Evolutionary conservation across 1,140 invertebrate species (phyloP).

Genomic region (Araneus ventricosus): DNA sequence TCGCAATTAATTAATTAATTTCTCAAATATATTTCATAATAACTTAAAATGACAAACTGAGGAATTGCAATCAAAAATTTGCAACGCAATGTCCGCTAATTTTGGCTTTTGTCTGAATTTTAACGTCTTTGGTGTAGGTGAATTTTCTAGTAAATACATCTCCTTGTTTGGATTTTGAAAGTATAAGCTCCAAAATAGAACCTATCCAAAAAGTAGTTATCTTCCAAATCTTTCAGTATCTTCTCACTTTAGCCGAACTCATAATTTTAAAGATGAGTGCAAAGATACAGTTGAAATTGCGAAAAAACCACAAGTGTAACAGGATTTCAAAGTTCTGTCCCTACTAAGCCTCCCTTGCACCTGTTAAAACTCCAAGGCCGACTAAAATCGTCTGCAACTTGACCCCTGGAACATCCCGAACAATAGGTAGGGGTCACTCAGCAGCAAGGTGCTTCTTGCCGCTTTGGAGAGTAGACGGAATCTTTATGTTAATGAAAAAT

Average conservation of each 20-base stretch:
- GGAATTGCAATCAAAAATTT: too few relatives aligned
- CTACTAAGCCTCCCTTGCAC: conserved; percentile 51
- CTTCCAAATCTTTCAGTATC: not conserved
- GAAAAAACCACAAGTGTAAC: conserved; percentile 14
- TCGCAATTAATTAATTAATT: too few relatives aligned
- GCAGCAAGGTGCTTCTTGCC: conserved; percentile 35
- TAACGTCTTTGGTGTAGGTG: too few relatives aligned
- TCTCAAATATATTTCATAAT: too few relatives aligned
- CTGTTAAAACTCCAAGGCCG: conserved; percentile 55
- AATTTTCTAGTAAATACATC: too few relatives aligned
- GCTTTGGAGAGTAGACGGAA: not conserved
- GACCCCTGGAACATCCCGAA: conserved; percentile 64
- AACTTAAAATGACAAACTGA: too few relatives aligned
- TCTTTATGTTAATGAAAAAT: not conserved
- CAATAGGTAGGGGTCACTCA: conserved; percentile 54
- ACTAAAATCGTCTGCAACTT: conserved; percentile 59
- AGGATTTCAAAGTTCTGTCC: conserved; percentile 6
- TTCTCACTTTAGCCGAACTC: not conserved
- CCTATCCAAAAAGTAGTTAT: not conserved
- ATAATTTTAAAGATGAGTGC: conserved; percentile 21
- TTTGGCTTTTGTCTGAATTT: too few relatives aligned
- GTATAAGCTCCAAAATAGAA: not conserved
- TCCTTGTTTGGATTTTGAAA: not conserved
- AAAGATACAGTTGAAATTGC: not conserved
- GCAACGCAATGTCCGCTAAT: too few relatives aligned